Evolutionary conservation across 2,888 invertebrate genomes (phyloP), one percentile per base, ranked within the genome.

Genomic region (Nephrotoma guestfalica): DNA sequence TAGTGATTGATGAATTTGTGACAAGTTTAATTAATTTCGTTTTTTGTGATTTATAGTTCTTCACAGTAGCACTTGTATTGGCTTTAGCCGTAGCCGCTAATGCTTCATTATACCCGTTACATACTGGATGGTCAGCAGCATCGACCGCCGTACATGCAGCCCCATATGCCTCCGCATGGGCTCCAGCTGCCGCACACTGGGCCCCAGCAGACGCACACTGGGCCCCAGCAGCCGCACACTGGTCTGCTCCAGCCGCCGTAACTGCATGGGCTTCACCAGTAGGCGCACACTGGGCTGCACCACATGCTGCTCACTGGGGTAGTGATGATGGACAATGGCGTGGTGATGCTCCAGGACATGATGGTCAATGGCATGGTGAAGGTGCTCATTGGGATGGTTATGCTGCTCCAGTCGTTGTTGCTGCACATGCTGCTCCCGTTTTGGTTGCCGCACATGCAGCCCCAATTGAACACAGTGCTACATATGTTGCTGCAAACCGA

Each of bases 401-500:
- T 83, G 83, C 6, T 30, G 87, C 84, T 87, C 91, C 91, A 88
- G 92, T 92, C 4, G 87, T 92, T 92, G 7, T 89, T 88, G 5
- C 90, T 2, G 6, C 92, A 91, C 87, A 89, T 87, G 87, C 91
- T 89, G 15, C 91, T 90, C 47, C 91, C 90, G 86, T 91, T 91
- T 41, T 91, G 89, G 87, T 90, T 88, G 41, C 92, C 90, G 88
- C 91, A 89, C 91, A 92, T 91, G 88, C 92, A 90, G 89, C 91
- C 89, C 18, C 90, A 90, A 89, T 90, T 89, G 88, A 90, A 89
- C 90, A 92, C 90, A 88, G 92, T 87, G 88, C 43, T 90, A 90
- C 88, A 86, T 90, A 89, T 86, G 89, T 89, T 15, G 92, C 92
- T 86, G 92, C 92, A 86, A 92, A 91, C 86, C 91, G 91, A 88